A percentile compares a stretch with the other conserved stretches of the same genome.
phyloP scores from a whole-genome alignment of 2,797 vertebrate species.

The Paedocypris micromegethes region DNA sequence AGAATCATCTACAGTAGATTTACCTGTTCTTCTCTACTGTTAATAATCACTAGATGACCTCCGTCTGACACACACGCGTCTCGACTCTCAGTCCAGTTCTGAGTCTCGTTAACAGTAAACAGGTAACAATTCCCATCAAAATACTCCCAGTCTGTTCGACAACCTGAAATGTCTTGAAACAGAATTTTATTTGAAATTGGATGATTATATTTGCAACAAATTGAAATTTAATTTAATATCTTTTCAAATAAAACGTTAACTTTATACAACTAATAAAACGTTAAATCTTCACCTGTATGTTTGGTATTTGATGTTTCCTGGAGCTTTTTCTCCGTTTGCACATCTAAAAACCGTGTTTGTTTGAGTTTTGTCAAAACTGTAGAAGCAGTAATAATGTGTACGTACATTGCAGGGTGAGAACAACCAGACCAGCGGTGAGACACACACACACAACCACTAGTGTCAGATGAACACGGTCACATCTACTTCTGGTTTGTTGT shows the following conservation, averaged over 20 bases:
- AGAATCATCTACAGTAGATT: not conserved
- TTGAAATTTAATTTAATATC: no score
- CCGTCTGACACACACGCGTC: not conserved
- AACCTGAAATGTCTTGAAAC: conserved; percentile 4
- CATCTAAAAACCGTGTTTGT: not conserved
- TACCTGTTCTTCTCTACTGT: conserved; percentile 7
- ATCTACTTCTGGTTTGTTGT: not conserved
- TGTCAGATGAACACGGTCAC: not conserved
- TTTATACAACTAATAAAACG: no score
- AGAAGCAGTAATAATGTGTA: not conserved
- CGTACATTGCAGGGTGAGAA: conserved; percentile 6
- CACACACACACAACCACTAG: conserved; percentile 14
- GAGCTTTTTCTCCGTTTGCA: not conserved
- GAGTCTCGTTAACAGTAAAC: not conserved
- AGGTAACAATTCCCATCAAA: conserved; percentile 7
- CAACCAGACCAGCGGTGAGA: not conserved
- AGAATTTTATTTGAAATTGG: no score
- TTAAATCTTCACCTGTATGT: not conserved
- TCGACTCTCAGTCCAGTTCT: not conserved
- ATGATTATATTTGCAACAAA: no score
- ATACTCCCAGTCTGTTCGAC: conserved; percentile 8
- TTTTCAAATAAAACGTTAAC: no score
- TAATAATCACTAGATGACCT: conserved; percentile 20
- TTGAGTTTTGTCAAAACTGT: not conserved
- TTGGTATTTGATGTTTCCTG: not conserved